Base-by-base conservation (phyloP, 2,888 invertebrate genomes). In the Criorhina ranunculi region DNA sequence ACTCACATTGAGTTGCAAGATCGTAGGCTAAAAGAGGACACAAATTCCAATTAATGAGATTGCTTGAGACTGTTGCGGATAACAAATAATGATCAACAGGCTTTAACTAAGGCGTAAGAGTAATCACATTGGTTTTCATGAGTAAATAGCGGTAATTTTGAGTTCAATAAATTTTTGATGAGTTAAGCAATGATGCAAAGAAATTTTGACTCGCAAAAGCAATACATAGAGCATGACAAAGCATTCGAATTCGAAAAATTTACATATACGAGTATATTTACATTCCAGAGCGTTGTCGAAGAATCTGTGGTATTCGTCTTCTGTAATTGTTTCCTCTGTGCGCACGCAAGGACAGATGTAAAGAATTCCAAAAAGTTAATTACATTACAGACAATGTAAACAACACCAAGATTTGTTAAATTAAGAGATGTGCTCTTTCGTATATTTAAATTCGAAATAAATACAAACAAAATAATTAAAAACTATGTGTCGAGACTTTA, bases 221-320 rank as follows among this genome's bases (percentile, higher is more conserved):
- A 70, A 8, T 31, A 66, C n/a, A n/a, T 15, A 37, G 70, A 51
- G 49, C 69, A 78, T 46, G 37, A 66, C 19, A 53, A 64, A 64
- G 75, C 57, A 64, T 69, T 81, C 55, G 42, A 80, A 33, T 44
- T 60, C 7, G 62, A 64, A 51, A 66, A 59, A 29, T 49, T 59
- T 57, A 17, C 31, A 33, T 35, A 31, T 60, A 31, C 12, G n/a
- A n/a, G 19, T 62, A 91, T 91, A 91, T 91, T 92, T 95, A 95
- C 95, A 95, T 94, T 96, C 96, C 88, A 96, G 94, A 90, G 95
- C 95, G 90, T 94, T 94, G 93, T 96, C 95, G 93, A 95, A 95
- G 93, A 95, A 95, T 92, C 95, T 95, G 91, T 95, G 95, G 92
- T 95, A 96, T 92, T 96, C 96, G 92, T 95, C 95, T 92, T 95